Base-by-base conservation (phyloP, 2,113 vertebrate species). In the Psophia crepitans region DNA sequence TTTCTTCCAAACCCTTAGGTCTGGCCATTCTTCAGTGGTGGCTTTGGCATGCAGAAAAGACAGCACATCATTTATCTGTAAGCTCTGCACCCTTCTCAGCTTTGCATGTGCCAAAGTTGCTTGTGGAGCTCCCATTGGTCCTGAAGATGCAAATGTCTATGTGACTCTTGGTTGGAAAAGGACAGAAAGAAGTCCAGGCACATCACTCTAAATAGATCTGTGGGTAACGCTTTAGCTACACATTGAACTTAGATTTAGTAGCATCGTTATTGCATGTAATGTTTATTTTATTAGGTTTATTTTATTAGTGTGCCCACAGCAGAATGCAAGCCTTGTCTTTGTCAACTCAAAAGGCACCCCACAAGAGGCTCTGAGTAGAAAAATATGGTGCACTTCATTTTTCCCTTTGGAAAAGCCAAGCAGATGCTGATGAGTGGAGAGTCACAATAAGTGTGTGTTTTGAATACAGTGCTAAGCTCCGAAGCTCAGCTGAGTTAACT, bases 211-310 rank as follows among this genome's bases (percentile, higher is more conserved):
- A 97, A 95, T 94, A 97, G 93, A 96, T 97, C 94, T 95, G 96
- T 93, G 95, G 96, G 96, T 91, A 96, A 96, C 96, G 96, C 91
- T 95, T 97, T 94, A 97, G 87, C 95, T 97, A 77, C 96, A 87
- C 90, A 94, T 69, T 96, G 92, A 95, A 80, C 90, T 95, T 87
- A 82, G 94, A 96, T 96, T 96, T 94, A 96, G 93, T 94, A 97
- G 96, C 96, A 96, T 96, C 81, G 10, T 95, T 97, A 96, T 77
- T 89, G 89, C 95, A 96, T 95, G 95, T 96, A 96, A 95, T 97
- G 95, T 94, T 96, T 97, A 94, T 97, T 96, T 97, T 95, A 97
- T 96, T 95, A 95, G 91, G 94, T 92, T 96, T 97, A 97, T 97
- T 96, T 97, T 95, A 97, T 95, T 97, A 96, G 96, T 93, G 70